These are phyloP conservation scores for Ariolimax columbianus DNA, from an alignment of 2,888 invertebrate species.

Conservation along the genomic window DNA sequence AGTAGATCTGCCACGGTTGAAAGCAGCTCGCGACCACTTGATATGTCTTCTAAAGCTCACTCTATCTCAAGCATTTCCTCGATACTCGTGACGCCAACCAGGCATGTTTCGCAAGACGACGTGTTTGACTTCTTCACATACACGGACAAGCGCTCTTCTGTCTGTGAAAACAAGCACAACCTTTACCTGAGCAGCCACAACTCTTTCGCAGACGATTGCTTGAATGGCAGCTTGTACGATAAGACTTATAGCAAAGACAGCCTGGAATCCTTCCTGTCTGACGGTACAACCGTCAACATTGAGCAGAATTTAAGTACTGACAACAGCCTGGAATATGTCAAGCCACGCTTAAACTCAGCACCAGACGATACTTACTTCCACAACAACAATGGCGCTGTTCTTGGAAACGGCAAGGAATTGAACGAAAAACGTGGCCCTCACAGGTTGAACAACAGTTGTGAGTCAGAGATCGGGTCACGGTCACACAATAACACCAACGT, in stretches of 20 bases:
- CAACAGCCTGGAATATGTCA: not conserved
- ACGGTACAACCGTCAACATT: not conserved
- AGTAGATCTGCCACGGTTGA: conserved; percentile 36
- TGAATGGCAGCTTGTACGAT: not conserved
- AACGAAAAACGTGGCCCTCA: not conserved
- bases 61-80: conserved; percentile 11
- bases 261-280: conserved; percentile 14
- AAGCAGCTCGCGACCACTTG: not conserved
- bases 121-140: conserved; percentile 26
- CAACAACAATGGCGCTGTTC: not conserved
- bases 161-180: conserved; percentile 33
- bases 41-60: not conserved
- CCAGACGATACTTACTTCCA: not conserved
- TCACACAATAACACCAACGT: not conserved
- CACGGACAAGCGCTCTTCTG: conserved; percentile 2
- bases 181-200: not conserved
- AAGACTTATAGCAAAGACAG: conserved; percentile 33
- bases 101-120: conserved; percentile 6
- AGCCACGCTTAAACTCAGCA: not conserved
- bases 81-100: not conserved
- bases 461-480: not conserved
- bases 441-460: not conserved
- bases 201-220: not conserved
- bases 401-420: not conserved
- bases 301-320: not conserved